Evolutionary conservation across 2,888 invertebrate genomes (phyloP), one percentile per base, ranked within the genome.

Genomic region (Yponomeuta malinellus): DNA sequence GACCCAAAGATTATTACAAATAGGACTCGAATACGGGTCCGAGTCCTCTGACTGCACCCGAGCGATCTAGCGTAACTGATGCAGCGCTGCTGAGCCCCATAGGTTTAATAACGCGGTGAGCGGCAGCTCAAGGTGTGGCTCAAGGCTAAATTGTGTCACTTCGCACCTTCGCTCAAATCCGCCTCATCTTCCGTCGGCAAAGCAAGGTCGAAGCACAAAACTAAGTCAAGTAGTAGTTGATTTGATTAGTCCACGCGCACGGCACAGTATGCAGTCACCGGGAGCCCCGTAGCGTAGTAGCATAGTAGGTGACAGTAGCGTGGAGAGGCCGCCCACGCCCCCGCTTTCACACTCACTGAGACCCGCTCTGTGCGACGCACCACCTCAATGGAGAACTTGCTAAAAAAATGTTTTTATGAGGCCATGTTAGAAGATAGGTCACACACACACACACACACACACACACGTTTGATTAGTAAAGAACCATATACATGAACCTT

Each of bases 121-220:
- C 48, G 68, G 52, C 52, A 29, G 23, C 29, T n/a, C 67, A 67
- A 67, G 68, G 23, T 68, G 52, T 31, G 33, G 33, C 33, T 33
- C 33, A 33, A 33, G 33, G 33, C 33, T 33, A 33, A 33, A 29
- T 48, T 68, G 68, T 68, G n/a, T 52, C 68, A 68, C 10, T 68
- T 68, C 10, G 52, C 52, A 33, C 33, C 68, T 68, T 31, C 33
- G 33, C 29, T 65, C 33, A 6, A 1, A n/a, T 10, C 10, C 65
- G 33, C n/a, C 9, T 2, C 64, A 64, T 64, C 64, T 64, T 64
- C 29, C 31, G n/a, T 29, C 23, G 12, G 10, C 12, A 3, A 8
- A 64, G 8, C 64, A 59, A 59, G 52, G 52, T 59, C 52, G 15
- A 12, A 12, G 52, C 12, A 59, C 15, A 59, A 59, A 59, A 15